Evolutionary conservation across 2,113 vertebrate species (phyloP).

Genomic region (Scatophagus argus): DNA sequence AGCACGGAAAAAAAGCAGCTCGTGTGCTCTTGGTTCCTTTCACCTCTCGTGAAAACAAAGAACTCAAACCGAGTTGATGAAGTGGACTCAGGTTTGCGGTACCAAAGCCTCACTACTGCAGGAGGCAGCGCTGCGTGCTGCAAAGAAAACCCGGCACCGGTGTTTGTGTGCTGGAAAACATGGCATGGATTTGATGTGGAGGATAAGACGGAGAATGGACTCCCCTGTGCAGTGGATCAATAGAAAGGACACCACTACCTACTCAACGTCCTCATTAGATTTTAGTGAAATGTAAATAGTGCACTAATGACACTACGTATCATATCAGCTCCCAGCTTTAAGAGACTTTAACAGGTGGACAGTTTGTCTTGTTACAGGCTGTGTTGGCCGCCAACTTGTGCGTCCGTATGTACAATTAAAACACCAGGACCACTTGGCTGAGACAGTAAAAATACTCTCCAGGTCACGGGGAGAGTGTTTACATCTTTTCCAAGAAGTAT

Average conservation of each 20-base stretch:
- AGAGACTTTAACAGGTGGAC: background rate
- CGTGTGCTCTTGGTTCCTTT: background rate
- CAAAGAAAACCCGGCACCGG: constrained; percentile 54
- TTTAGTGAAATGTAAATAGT: background rate
- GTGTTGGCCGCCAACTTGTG: background rate
- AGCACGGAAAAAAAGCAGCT: background rate
- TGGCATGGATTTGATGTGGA: constrained; percentile 36
- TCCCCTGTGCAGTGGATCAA: background rate
- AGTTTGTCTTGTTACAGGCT: background rate
- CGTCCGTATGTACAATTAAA: constrained; percentile 11
- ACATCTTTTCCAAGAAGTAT: constrained; percentile 41
- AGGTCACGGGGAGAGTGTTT: constrained; percentile 55
- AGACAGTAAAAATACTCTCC: constrained; percentile 43
- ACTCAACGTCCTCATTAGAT: background rate
- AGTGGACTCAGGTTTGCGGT: constrained; percentile 11
- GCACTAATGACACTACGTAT: background rate
- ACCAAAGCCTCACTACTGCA: background rate
- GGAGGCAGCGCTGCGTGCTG: constrained; percentile 23
- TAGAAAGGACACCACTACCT: background rate
- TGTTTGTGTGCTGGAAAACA: constrained; percentile 46
- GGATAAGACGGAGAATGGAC: background rate
- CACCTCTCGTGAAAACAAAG: background rate
- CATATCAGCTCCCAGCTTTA: background rate
- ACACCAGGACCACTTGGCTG: constrained; percentile 21
- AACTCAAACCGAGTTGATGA: background rate